Base-by-base conservation (phyloP, 2,113 vertebrate species). In the Charadrius vociferus region DNA sequence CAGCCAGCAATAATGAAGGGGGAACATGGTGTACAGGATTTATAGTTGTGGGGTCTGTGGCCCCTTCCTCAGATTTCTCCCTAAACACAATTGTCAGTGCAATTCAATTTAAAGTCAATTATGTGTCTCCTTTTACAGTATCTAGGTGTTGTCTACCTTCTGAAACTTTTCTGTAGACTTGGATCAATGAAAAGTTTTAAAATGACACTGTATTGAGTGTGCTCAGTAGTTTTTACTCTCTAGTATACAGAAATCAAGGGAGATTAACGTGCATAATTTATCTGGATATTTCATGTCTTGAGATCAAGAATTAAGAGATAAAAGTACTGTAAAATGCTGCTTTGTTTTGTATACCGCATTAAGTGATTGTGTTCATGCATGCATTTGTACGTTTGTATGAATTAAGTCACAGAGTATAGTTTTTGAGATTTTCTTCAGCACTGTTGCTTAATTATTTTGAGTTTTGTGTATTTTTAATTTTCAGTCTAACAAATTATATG, bases 31-130 rank as follows among this genome's bases (percentile, higher is more conserved):
- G 93, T 78, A 59, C 20, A n/a, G 15, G 4, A 68, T 68, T 93
- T 90, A 50, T 41, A 59, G 22, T 32, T 6, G 0, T 1, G 1
- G 16, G 18, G 5, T 52, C 37, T 81, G 12, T 3, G 1, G 16
- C 22, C 8, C 18, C 9, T 58, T 91, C 56, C 39, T 84, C 19
- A 59, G 13, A 14, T 89, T 86, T 67, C 22, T 91, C 32, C 52
- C 36, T 84, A 49, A 86, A 24, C 6, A 30, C 23, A 39, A 7
- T 53, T 86, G 5, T 58, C 65, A 49, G 12, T 91, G 29, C 10
- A 62, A 56, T 68, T 86, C 16, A 70, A 52, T 74, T 81, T 63
- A 41, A 9, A 85, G 14, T 7, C 3, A 62, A 27, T 79, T 65
- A 22, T 36, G 2, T 67, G 12, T 16, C 36, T 90, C 27, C 32